These are phyloP conservation scores for Epirrhoe alternata DNA, from an alignment of 2,888 invertebrate genomes.

Conservation along the genomic window DNA sequence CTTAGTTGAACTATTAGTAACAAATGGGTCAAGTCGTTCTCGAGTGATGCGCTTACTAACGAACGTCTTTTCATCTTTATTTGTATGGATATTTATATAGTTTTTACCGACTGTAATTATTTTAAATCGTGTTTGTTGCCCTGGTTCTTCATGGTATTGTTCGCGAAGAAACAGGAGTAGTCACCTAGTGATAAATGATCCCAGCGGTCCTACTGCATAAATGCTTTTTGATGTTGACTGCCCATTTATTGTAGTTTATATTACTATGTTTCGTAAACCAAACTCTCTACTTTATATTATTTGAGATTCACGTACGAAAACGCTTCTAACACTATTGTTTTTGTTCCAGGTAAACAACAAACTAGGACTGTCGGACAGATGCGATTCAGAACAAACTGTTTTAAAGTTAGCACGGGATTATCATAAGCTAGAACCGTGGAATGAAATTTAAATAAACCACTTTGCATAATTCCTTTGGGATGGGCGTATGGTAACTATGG, in stretches of 20 bases:
- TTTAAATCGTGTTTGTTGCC: too few species aligned
- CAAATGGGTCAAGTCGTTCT: too few species aligned
- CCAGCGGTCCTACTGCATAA: too few species aligned
- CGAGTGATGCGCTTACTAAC: too few species aligned
- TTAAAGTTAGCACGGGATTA: constrained; percentile 47
- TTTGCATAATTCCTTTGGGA: constrained; percentile 51
- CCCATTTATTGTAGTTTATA: neutral
- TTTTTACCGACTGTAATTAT: too few species aligned
- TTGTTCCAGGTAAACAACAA: constrained; percentile 42
- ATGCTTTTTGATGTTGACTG: neutral
- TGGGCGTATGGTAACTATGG: constrained; percentile 11
- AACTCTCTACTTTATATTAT: constrained; percentile 2
- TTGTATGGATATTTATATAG: too few species aligned
- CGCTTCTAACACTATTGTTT: constrained; percentile 31
- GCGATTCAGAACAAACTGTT: constrained; percentile 31
- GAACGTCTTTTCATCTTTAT: too few species aligned
- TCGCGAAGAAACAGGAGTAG: too few species aligned
- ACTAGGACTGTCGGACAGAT: constrained; percentile 18
- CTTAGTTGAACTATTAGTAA: too few species aligned
- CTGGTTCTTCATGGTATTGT: too few species aligned
- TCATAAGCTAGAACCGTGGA: constrained; percentile 45
- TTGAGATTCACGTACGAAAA: constrained; percentile 18
- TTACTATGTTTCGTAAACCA: neutral
- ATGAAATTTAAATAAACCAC: constrained; percentile 55
- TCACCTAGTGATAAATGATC: too few species aligned